These are phyloP conservation scores for Octopus bimaculoides DNA, from an alignment of 1,140 invertebrate genomes.

Conservation along the genomic window DNA sequence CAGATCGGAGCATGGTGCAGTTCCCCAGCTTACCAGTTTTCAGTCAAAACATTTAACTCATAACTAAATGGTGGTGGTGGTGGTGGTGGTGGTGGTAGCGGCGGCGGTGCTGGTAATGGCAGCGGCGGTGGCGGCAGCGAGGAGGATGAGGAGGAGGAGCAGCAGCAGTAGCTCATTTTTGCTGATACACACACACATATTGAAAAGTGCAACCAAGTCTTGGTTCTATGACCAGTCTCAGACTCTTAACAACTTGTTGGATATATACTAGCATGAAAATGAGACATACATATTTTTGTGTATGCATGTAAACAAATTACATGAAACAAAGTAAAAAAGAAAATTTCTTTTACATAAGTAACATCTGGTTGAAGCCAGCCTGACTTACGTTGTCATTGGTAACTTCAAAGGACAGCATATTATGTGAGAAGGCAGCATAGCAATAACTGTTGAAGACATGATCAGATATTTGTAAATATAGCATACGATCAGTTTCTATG, in stretches of 20 bases:
- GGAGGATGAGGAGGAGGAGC: no score
- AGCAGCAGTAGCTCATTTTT: no score
- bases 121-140: no score
- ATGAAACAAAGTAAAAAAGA: neutral
- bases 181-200: neutral
- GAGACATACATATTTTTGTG: neutral
- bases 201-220: neutral
- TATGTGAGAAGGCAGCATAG: neutral
- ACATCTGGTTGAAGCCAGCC: neutral
- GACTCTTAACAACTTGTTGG: neutral
- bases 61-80: no score
- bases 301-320: neutral
- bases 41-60: no score
- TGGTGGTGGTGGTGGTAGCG: no score
- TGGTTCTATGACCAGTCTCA: neutral
- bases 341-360: neutral
- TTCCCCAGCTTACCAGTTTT: no score
- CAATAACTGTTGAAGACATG: neutral
- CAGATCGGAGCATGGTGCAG: no score
- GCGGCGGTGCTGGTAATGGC: no score
- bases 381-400: neutral
- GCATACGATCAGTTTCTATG: neutral
- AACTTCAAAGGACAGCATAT: neutral
- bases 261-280: neutral
- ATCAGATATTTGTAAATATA: slow-evolving; percentile 1